These are phyloP conservation scores for Epinotia nisella DNA, from an alignment of 2,888 invertebrate genomes.

Conservation along the genomic window DNA sequence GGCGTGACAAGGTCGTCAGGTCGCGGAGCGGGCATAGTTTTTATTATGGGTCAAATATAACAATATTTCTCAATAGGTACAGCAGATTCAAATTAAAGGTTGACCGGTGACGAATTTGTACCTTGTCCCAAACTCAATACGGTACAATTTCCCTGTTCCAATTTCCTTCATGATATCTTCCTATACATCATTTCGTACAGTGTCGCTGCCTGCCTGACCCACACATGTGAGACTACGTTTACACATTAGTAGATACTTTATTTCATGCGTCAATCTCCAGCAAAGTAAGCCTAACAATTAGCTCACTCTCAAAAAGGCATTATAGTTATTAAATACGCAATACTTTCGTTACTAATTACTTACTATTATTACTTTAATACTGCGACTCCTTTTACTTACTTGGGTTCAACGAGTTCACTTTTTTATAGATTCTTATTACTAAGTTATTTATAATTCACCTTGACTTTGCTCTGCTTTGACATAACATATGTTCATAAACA, in stretches of 20 bases:
- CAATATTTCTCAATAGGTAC: constrained; percentile 26
- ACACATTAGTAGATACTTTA: background rate
- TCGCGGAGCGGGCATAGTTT: constrained; percentile 57
- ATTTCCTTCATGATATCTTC: background rate
- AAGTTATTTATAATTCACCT: background rate
- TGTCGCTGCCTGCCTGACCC: background rate
- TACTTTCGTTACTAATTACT: too few relatives aligned
- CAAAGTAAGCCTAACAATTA: background rate
- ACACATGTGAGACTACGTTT: background rate
- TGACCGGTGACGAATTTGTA: background rate
- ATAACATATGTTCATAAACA: background rate
- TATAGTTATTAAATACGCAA: too few relatives aligned
- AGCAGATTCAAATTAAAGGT: background rate
- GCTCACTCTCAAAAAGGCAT: background rate
- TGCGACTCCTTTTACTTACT: too few relatives aligned
- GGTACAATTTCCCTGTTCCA: background rate
- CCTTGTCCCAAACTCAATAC: background rate
- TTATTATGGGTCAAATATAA: constrained; percentile 40
- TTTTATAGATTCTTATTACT: too few relatives aligned
- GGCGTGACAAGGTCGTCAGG: constrained; percentile 74
- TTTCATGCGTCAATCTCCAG: background rate
- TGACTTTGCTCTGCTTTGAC: background rate
- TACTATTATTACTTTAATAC: too few relatives aligned
- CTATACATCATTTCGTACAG: background rate
- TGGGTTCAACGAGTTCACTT: too few relatives aligned